A percentile compares a stretch with the other conserved stretches of the same genome.
These are phyloP conservation scores for Zootoca vivipara DNA, from an alignment of 2,113 vertebrate genomes.

Conservation along the genomic window DNA sequence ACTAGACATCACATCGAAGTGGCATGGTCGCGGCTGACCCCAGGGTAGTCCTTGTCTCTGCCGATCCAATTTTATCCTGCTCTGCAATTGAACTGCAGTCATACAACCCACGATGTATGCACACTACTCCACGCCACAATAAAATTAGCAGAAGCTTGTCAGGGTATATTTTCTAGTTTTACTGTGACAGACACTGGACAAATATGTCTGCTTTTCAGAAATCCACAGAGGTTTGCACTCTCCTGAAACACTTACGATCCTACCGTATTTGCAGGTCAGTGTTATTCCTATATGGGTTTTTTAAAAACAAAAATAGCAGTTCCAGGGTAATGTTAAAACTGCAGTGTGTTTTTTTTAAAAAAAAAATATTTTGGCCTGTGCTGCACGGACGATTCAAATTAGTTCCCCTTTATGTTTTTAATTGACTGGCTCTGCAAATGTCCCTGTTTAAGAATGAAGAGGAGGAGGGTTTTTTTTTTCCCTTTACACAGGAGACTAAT, in stretches of 20 bases:
- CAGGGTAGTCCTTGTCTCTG: conserved; percentile 90
- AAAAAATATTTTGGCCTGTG: conserved; percentile 8
- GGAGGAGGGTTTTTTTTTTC: background rate
- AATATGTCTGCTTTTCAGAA: conserved; percentile 66
- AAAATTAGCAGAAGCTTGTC: conserved; percentile 83
- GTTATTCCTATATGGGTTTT: conserved; percentile 5
- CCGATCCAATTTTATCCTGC: conserved; percentile 85
- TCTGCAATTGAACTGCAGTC: conserved; percentile 77
- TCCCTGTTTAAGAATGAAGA: background rate
- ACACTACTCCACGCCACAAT: conserved; percentile 73
- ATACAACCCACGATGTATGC: conserved; percentile 72
- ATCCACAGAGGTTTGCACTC: conserved; percentile 45
- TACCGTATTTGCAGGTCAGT: conserved; percentile 2
- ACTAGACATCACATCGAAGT: conserved; percentile 86
- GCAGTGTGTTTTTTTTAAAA: background rate
- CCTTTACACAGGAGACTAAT: conserved; percentile 4
- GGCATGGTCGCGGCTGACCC: conserved; percentile 86
- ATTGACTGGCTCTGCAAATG: background rate
- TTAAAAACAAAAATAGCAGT: background rate
- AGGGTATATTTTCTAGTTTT: conserved; percentile 74
- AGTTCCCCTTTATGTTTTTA: background rate
- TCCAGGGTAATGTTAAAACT: conserved; percentile 15
- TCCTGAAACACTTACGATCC: conserved; percentile 45
- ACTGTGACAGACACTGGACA: conserved; percentile 73
- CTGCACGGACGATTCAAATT: background rate